Percentiles rank a stretch among this genome's conserved stretches.
Evolutionary conservation across 1,140 invertebrate genomes (phyloP).

Genomic region (Dendroctonus ponderosae): DNA sequence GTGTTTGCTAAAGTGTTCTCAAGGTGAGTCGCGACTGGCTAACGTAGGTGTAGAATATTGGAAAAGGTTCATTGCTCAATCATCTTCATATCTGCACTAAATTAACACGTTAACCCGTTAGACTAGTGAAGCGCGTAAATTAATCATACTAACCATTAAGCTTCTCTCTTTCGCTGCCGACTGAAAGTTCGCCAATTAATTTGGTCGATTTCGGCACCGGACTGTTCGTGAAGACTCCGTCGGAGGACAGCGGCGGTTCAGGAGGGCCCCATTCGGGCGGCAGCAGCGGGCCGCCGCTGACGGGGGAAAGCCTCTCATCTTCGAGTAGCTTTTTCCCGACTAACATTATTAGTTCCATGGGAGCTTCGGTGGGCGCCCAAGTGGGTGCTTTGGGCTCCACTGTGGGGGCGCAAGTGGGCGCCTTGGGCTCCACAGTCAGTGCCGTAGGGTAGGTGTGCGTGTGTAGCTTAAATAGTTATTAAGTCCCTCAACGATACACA

Average conservation of each 20-base stretch:
- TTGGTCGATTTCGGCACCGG: conserved; percentile 85
- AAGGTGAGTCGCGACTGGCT: conserved; percentile 59
- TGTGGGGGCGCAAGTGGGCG: conserved; percentile 47
- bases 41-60: no score
- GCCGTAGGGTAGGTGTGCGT: conserved; percentile 49
- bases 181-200: conserved; percentile 78
- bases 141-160: conserved; percentile 22
- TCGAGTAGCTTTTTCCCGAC: conserved; percentile 47
- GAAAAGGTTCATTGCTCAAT: no score
- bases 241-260: conserved; percentile 70
- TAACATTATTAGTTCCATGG: conserved; percentile 49
- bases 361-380: conserved; percentile 44
- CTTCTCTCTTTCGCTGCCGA: conserved; percentile 11
- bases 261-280: conserved; percentile 46
- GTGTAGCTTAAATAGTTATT: conserved; percentile 14
- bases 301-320: conserved; percentile 51
- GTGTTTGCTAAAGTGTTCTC: conserved; percentile 88
- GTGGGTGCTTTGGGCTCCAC: conserved; percentile 45
- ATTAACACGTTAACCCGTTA: no score
- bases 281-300: conserved; percentile 54
- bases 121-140: not conserved
- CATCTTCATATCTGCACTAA: no score
- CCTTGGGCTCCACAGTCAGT: conserved; percentile 45
- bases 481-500: conserved; percentile 5
- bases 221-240: conserved; percentile 83